A percentile compares a stretch with the other conserved stretches of the same genome.
phyloP scores from a whole-genome alignment of 1,140 invertebrate species.

The Thaumatotibia leucotreta region DNA sequence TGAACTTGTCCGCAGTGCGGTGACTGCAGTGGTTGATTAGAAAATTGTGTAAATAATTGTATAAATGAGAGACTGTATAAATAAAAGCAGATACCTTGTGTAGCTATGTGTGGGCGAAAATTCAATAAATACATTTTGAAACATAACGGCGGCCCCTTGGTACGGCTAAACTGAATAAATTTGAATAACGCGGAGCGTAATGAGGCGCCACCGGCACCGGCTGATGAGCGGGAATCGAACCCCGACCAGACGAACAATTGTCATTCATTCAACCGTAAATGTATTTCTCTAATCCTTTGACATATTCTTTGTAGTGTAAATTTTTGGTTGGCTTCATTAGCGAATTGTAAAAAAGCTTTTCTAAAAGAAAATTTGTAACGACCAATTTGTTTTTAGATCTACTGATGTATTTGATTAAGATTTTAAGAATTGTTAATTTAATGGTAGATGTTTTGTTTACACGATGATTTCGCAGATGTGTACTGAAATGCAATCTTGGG shows the following conservation, averaged over 20 bases:
- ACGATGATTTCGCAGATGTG: background rate
- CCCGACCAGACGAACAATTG: slow-evolving; percentile 29
- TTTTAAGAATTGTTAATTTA: no score
- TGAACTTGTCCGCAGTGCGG: no score
- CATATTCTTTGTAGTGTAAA: slow-evolving; percentile 23
- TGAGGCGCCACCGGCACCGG: slow-evolving; percentile 28
- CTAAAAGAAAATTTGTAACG: background rate
- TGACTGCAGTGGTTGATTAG: background rate
- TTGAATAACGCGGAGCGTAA: slow-evolving; percentile 45
- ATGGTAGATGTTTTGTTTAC: no score
- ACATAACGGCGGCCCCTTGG: slow-evolving; percentile 18
- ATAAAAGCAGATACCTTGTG: background rate
- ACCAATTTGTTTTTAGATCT: background rate
- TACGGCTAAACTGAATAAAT: slow-evolving; percentile 41
- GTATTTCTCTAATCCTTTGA: slow-evolving; percentile 31
- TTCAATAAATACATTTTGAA: slow-evolving; percentile 11
- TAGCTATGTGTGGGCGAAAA: background rate
- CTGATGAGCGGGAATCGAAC: slow-evolving; percentile 28
- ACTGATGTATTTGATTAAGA: no score
- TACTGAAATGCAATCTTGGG: background rate
- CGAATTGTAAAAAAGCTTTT: slow-evolving; percentile 1
- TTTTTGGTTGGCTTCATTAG: slow-evolving; percentile 18
- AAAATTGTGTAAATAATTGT: background rate
- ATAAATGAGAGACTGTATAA: background rate
- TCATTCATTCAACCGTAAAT: slow-evolving; percentile 30